Evolutionary conservation across 2,113 vertebrate species (phyloP), one percentile per base, ranked within the genome.

Genomic region (Phalacrocorax pelagicus): DNA sequence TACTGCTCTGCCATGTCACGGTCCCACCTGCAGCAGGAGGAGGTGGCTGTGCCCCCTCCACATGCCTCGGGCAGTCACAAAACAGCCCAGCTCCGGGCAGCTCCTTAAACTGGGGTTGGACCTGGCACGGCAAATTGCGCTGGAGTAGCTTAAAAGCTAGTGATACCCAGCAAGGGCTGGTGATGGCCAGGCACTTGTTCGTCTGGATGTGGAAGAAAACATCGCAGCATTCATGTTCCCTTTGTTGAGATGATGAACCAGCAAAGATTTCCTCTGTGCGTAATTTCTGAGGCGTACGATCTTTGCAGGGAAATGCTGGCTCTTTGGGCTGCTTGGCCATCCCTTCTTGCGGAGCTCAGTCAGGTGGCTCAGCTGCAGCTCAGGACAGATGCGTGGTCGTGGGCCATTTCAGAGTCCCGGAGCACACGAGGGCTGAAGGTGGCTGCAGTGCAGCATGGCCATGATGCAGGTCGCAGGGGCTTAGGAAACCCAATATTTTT

Each of bases 301-400:
- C n/a, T 47, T 71, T 2, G 7, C 47, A 55, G 47, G 80, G 79
- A n/a, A 66, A 40, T 7, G 2, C 38, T 54, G 40, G 55, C 55
- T 29, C 38, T 32, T 44, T 5, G 11, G 23, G 65, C 42, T 20
- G 29, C 63, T 69, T 36, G 52, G 57, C 63, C 7, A 0, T 36
- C 9, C 19, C 32, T 65, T 17, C 58, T 49, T 17, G 63, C n/a
- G 10, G 46, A 54, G 19, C n/a, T 85, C 2, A 1, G 30, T 32
- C 21, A 10, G 46, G 29, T 15, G 47, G 40, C 66, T 83, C 20
- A 24, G 58, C 49, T 3, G 3, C 40, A 40, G 40, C 22, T 13
- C 24, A 34, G 46, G 30, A 34, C 27, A 27, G 29, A 16, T 1
- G 3, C 2, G 0, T n/a, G 20, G 52, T 38, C 29, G 1, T 4